phyloP scores from a whole-genome alignment of 53 echinoderm and acorn worm genomes.

The Patiria pectinifera region DNA sequence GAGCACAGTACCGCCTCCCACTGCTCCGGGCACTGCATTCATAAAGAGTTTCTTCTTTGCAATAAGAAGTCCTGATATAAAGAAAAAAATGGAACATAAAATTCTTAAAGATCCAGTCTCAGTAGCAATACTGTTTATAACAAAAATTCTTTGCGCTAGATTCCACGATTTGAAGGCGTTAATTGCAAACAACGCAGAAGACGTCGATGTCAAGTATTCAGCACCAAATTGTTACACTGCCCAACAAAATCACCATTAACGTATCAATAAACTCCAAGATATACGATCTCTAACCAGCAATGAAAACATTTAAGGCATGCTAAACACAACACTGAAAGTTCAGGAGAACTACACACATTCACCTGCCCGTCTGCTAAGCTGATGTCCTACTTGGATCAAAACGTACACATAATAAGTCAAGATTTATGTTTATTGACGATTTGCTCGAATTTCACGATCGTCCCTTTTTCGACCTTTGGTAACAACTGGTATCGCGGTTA shows the following conservation, averaged over 20 bases:
- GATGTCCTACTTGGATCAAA: neutral
- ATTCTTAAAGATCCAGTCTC: neutral
- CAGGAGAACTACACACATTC: neutral
- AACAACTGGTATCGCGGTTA: neutral
- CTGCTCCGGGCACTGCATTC: conserved; percentile 82
- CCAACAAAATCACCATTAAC: neutral
- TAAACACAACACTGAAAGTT: neutral
- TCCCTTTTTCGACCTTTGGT: neutral
- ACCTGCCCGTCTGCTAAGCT: neutral
- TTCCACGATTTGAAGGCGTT: neutral
- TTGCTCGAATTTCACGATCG: neutral
- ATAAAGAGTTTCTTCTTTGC: conserved; percentile 94
- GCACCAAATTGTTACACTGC: neutral
- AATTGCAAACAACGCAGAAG: neutral
- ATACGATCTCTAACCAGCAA: neutral
- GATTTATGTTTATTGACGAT: neutral
- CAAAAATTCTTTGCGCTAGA: neutral
- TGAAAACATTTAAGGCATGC: neutral
- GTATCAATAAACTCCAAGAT: neutral
- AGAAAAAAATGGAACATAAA: conserved; percentile 3
- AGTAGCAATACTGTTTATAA: neutral
- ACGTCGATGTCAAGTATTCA: neutral
- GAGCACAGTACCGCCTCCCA: conserved; percentile 93
- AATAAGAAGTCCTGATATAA: conserved; percentile 78
- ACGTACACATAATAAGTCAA: neutral